phyloP scores from a whole-genome alignment of 2,888 invertebrate genomes.

The Mylabris sibirica region DNA sequence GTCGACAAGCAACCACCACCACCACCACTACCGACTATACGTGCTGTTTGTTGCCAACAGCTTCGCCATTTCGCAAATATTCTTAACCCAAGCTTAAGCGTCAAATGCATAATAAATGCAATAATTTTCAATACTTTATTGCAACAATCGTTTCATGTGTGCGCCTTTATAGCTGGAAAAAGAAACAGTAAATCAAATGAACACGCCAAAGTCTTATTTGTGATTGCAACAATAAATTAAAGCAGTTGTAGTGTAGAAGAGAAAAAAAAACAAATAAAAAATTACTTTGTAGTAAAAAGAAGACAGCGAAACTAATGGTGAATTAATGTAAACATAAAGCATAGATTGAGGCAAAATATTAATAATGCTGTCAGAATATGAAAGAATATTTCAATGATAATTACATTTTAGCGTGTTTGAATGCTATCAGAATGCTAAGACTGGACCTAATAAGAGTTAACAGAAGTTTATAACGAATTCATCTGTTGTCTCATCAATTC shows the following conservation, averaged over 20 bases:
- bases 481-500: constrained; percentile 28
- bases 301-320: constrained; percentile 45
- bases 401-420: constrained; percentile 56
- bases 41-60: constrained; percentile 17
- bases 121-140: constrained; percentile 31
- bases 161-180: constrained; percentile 24
- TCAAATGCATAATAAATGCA: constrained; percentile 9
- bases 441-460: constrained; percentile 43
- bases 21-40: constrained; percentile 35
- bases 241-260: neutral
- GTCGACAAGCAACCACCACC: constrained; percentile 40
- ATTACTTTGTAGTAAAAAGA: constrained; percentile 19
- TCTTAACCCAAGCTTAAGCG: neutral
- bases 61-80: neutral
- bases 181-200: neutral
- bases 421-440: constrained; percentile 45
- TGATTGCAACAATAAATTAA: constrained; percentile 17
- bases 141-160: constrained; percentile 25
- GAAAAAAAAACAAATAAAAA: constrained; percentile 2
- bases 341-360: constrained; percentile 48
- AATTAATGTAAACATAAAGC: constrained; percentile 53
- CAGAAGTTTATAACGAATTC: constrained; percentile 24
- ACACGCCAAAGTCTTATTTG: neutral
- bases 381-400: constrained; percentile 56
- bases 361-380: constrained; percentile 55